Conservation (phyloP, 2,113 vertebrate species). For the Donacobius atricapilla region DNA sequence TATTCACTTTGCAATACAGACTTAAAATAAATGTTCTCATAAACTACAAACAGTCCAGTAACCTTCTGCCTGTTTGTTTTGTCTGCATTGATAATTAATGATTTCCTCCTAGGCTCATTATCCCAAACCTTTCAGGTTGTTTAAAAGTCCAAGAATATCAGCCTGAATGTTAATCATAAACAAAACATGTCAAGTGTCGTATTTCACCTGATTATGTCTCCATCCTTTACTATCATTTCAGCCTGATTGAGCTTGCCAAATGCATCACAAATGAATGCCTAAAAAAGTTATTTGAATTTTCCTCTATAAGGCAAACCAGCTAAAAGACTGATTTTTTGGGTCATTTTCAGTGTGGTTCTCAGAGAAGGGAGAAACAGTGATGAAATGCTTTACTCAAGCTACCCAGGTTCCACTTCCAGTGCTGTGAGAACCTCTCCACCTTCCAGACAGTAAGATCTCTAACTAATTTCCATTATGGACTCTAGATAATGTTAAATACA, state of each 20-base stretch:
- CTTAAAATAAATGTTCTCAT: slow-evolving; percentile 40
- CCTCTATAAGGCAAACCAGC: not conserved
- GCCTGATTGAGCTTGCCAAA: not conserved
- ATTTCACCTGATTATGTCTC: not conserved
- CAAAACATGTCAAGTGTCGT: not conserved
- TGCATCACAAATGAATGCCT: not conserved
- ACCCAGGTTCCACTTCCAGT: not conserved
- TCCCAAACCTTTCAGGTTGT: not conserved
- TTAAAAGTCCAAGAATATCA: slow-evolving; percentile 13
- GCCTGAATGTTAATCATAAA: not conserved
- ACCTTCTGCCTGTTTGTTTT: slow-evolving; percentile 10
- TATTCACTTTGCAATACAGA: not conserved
- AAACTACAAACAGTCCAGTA: slow-evolving; percentile 36
- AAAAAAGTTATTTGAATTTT: not conserved
- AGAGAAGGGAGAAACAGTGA: not conserved
- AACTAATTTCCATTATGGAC: not conserved
- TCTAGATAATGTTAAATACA: not conserved
- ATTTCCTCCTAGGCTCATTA: not conserved
- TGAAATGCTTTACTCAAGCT: not conserved
- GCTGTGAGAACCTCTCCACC: not conserved
- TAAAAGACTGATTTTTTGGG: not conserved
- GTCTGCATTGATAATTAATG: not conserved
- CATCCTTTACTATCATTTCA: not conserved
- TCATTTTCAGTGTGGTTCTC: not conserved
- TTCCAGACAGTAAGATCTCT: not conserved